Base-by-base conservation (phyloP, 2,113 vertebrate genomes). In the Misgurnus mizolepis region DNA sequence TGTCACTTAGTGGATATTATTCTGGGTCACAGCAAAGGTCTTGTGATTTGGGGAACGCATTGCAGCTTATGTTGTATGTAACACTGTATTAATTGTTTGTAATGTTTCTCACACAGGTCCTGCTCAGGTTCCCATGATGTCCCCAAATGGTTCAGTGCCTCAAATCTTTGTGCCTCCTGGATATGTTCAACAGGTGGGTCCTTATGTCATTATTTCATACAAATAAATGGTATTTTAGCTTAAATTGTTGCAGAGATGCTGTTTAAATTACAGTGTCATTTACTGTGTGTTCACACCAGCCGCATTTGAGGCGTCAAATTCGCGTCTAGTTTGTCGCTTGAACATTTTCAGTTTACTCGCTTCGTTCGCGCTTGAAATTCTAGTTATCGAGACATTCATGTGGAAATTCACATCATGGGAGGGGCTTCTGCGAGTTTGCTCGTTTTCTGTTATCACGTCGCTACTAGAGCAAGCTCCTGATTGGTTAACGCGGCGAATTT, bases 41-140 rank as follows among this genome's bases (percentile, higher is more conserved):
- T 58, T 58, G 55, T 58, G 17, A 58, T 58, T 58, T 58, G 55
- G n/a, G 55, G 55, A 58, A 53, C 1, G 5, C 4, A 17, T 15
- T 17, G 15, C 17, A 17, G 10, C 49, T 53, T 5, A 8, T 69
- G 67, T 69, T 10, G 1, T 4, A 4, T 69, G 14, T n/a, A 9
- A 15, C n/a, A 15, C 45, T 66, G 43, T 22, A 14, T 66, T 75
- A 17, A 62, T 10, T 76, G 18, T 43, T 43, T 45, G 10, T 56
- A 14, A 66, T 43, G 40, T 43, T 76, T 70, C 40, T 55, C 78
- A 79, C 73, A 0, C 84, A 99, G 98, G 98, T 91, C 98, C 98
- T 87, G 98, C 98, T 89, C 97, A 99, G 90, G 98, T 99, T 92
- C 98, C 98, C 89, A 99, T 99, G 98, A 96, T 99, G 97, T 99